These are phyloP conservation scores for Perca fluviatilis DNA, from an alignment of 2,113 vertebrate species.

Conservation along the genomic window DNA sequence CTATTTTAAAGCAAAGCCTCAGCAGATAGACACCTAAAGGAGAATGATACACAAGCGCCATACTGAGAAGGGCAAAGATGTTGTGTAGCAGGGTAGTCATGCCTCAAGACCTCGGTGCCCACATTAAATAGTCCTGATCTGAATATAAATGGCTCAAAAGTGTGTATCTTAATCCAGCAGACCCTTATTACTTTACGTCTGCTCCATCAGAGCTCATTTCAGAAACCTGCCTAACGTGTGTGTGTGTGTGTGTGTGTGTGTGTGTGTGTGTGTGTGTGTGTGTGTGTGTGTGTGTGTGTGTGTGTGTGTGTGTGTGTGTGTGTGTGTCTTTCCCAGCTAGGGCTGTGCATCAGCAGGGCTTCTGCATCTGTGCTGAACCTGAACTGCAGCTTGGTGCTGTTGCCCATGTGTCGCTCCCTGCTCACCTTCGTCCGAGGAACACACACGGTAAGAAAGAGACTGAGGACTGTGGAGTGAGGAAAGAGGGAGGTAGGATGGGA, in stretches of 20 bases:
- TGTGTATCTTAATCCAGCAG: slow-evolving; percentile 25
- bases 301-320: slow-evolving; percentile 62
- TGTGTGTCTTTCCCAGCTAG: slow-evolving; percentile 90
- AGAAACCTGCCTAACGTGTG: slow-evolving; percentile 8
- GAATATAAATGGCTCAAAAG: slow-evolving; percentile 26
- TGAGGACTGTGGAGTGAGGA: neutral
- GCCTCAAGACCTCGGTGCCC: slow-evolving; percentile 22
- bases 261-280: slow-evolving; percentile 62
- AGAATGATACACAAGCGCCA: neutral
- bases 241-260: slow-evolving; percentile 43
- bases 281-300: slow-evolving; percentile 60
- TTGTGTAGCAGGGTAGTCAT: slow-evolving; percentile 19
- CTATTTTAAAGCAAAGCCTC: slow-evolving; percentile 3
- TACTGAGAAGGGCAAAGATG: slow-evolving; percentile 35
- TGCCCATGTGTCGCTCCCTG: slow-evolving; percentile 93
- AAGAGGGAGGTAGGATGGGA: neutral
- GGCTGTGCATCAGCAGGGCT: slow-evolving; percentile 97
- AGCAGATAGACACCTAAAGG: neutral
- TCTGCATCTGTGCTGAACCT: slow-evolving; percentile 96
- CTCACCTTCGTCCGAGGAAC: slow-evolving; percentile 91
- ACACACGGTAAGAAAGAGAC: slow-evolving; percentile 84
- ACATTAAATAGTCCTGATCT: slow-evolving; percentile 15
- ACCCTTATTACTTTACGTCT: slow-evolving; percentile 4
- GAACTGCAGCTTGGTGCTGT: slow-evolving; percentile 95
- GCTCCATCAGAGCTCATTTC: slow-evolving; percentile 4